Evolutionary conservation across 2,113 vertebrate genomes (phyloP).

Genomic region (Megaleporinus macrocephalus): DNA sequence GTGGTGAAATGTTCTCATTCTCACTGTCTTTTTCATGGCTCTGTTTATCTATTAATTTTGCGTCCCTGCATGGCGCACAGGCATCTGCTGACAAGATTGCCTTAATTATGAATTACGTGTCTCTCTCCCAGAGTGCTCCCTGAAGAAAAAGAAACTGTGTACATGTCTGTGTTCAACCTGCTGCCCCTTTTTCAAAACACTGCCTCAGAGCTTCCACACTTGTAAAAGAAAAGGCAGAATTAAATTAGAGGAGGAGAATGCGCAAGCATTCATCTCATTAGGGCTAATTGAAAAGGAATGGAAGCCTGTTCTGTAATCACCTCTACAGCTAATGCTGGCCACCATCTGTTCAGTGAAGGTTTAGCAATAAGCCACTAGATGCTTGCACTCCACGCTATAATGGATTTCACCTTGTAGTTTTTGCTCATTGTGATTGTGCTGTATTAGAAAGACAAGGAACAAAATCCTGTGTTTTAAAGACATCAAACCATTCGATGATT

Average conservation of each 20-base stretch:
- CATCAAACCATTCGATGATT: no score
- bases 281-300: slow-evolving; percentile 61
- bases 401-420: slow-evolving; percentile 56
- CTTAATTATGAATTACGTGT: slow-evolving; percentile 48
- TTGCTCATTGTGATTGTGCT: slow-evolving; percentile 65
- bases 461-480: no score
- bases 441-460: not conserved
- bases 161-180: slow-evolving; percentile 23
- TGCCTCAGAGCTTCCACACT: not conserved
- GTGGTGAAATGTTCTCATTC: not conserved
- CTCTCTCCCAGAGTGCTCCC: slow-evolving; percentile 36
- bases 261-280: slow-evolving; percentile 57
- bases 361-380: not conserved
- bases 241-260: slow-evolving; percentile 8
- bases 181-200: not conserved
- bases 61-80: not conserved
- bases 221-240: slow-evolving; percentile 17
- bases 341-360: slow-evolving; percentile 62
- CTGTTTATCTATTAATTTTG: not conserved
- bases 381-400: slow-evolving; percentile 9
- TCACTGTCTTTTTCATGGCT: slow-evolving; percentile 35
- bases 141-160: not conserved
- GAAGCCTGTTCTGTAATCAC: slow-evolving; percentile 58
- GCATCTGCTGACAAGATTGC: slow-evolving; percentile 39
- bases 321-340: slow-evolving; percentile 34